Evolutionary conservation across 2,888 invertebrate genomes (phyloP).

Genomic region (Phlogophora meticulosa): DNA sequence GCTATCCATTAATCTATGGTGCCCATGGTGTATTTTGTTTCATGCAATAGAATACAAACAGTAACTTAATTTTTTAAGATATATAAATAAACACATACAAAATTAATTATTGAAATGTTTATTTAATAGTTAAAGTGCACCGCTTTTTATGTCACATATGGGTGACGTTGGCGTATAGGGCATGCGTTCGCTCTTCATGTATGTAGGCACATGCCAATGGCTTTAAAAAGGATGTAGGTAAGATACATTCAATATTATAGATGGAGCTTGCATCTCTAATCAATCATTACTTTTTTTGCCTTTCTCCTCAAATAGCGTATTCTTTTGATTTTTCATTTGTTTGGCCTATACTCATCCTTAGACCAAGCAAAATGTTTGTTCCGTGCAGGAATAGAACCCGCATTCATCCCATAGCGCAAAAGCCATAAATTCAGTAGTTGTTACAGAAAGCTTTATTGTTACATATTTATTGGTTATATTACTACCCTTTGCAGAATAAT

Average conservation of each 20-base stretch:
- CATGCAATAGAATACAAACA: too few species aligned
- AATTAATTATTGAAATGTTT: too few species aligned
- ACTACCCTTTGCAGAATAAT: not conserved
- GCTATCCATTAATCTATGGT: not conserved
- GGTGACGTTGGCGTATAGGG: too few species aligned
- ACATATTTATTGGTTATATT: not conserved
- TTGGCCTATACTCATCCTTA: not conserved
- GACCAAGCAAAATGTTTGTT: not conserved
- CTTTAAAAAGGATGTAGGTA: too few species aligned
- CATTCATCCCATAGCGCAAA: not conserved
- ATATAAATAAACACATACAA: too few species aligned
- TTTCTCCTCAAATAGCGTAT: not conserved
- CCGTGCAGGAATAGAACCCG: not conserved
- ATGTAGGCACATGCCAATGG: too few species aligned
- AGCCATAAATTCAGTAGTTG: not conserved
- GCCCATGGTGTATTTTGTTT: too few species aligned
- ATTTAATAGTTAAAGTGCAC: too few species aligned
- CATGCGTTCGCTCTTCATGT: too few species aligned
- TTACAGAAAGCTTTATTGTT: not conserved
- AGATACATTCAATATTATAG: constrained; percentile 3
- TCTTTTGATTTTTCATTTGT: too few species aligned
- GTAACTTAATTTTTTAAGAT: too few species aligned
- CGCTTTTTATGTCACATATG: too few species aligned
- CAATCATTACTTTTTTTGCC: not conserved
- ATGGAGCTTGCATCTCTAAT: not conserved